phyloP scores from a whole-genome alignment of 2,888 invertebrate species.

The Epistrophe eligans region DNA sequence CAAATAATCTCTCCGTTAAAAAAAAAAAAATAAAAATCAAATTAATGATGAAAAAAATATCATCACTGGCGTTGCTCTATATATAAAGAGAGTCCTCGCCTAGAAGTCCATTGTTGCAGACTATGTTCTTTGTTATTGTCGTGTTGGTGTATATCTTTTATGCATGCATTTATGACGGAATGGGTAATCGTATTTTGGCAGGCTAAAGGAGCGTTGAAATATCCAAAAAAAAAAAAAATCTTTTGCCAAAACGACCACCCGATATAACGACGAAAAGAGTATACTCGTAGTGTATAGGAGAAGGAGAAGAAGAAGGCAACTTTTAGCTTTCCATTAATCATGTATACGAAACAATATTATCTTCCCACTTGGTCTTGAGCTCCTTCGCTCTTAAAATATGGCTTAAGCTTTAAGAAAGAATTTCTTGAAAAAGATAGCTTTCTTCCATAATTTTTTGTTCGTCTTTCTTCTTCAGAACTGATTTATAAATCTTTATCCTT shows the following conservation, averaged over 20 bases:
- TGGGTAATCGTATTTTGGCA: slow-evolving; percentile 68
- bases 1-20: neutral
- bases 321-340: slow-evolving; percentile 73
- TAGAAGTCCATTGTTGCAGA: slow-evolving; percentile 33
- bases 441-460: neutral
- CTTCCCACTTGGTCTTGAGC: slow-evolving; percentile 41
- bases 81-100: neutral
- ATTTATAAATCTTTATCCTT: slow-evolving; percentile 70
- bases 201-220: slow-evolving; percentile 46
- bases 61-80: slow-evolving; percentile 16
- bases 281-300: too few relatives aligned
- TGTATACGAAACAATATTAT: slow-evolving; percentile 65
- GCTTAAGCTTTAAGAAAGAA: slow-evolving; percentile 20
- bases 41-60: slow-evolving; percentile 28
- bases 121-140: slow-evolving; percentile 22
- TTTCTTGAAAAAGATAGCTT: neutral
- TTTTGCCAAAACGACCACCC: slow-evolving; percentile 51
- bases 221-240: slow-evolving; percentile 40
- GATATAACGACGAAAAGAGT: neutral
- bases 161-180: slow-evolving; percentile 62
- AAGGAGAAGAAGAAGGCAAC: slow-evolving; percentile 18
- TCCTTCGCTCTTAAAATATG: slow-evolving; percentile 19
- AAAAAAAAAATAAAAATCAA: neutral
- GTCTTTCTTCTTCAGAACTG: slow-evolving; percentile 26
- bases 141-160: neutral